Evolutionary conservation across 2,888 invertebrate species (phyloP), one percentile per base, ranked within the genome.

Genomic region (Drosophila imparisetae): DNA sequence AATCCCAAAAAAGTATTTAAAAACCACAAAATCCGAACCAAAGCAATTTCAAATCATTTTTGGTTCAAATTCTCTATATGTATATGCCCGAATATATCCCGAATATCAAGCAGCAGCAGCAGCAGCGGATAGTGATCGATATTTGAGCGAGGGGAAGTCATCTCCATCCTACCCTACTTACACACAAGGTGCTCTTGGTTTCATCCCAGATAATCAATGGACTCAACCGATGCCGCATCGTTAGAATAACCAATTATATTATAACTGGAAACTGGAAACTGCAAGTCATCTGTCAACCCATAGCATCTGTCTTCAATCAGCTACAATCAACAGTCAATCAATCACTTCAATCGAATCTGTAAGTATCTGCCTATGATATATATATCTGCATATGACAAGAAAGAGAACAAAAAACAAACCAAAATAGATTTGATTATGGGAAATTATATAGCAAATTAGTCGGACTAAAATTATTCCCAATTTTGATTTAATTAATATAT

Each of bases 1-100:
- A 72, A 66, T 78, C 67, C 69, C 64, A 71, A 71, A 78, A 66
- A 61, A 64, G 62, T 69, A 59, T 55, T 66, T 49, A 68, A 70
- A 34, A 29, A 52, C 63, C 54, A 60, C 49, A 53, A 45, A 55
- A 63, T 38, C 55, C 68, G 2, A 54, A 48, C 40, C 42, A 65
- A 55, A 66, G 32, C 57, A 60, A 63, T 50, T 58, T 11, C 34
- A 13, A 8, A 36, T 45, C 42, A 38, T 36, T 74, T 58, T n/a
- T 60, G 62, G 52, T 45, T 52, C 61, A 59, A 42, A 48, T 53
- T 45, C 1, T 2, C 1, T 11, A 10, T 21, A 21, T n/a, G 6
- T 21, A 18, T 62, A 32, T 30, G 7, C 21, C 45, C 45, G 32
- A 18, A n/a, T 18, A 50, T 13, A 32, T 15, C 4, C 45, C 45